A percentile compares a stretch with the other conserved stretches of the same genome.
These are phyloP conservation scores for Bellardia pandia DNA, from an alignment of 2,888 invertebrate species.

Conservation along the genomic window DNA sequence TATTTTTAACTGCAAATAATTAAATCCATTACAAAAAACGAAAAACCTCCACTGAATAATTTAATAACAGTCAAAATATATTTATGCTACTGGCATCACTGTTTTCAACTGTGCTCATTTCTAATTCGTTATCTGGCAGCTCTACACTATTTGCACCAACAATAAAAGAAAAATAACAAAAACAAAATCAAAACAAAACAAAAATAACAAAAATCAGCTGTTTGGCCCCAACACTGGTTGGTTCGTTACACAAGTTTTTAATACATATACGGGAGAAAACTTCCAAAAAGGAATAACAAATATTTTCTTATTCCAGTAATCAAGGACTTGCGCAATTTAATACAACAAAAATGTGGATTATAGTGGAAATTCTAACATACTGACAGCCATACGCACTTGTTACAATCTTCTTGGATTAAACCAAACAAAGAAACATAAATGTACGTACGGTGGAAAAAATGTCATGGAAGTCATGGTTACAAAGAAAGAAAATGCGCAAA, in stretches of 20 bases:
- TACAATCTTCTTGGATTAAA: conserved; percentile 55
- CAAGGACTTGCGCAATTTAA: conserved; percentile 66
- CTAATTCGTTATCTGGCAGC: conserved; percentile 38
- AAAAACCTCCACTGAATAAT: too few relatives aligned
- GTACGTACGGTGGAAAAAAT: conserved; percentile 13
- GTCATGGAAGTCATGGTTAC: conserved; percentile 44
- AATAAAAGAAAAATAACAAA: conserved; percentile 33
- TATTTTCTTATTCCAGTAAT: conserved; percentile 47
- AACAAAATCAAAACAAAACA: conserved; percentile 61
- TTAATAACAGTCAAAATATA: too few relatives aligned
- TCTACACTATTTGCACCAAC: not conserved
- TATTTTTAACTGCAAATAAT: too few relatives aligned
- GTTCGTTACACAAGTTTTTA: not conserved
- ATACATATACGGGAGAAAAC: conserved; percentile 1
- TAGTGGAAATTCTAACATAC: conserved; percentile 48
- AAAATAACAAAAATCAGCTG: conserved; percentile 66
- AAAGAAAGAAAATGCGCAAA: conserved; percentile 66
- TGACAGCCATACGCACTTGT: conserved; percentile 52
- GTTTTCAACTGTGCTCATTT: not conserved
- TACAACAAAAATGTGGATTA: conserved; percentile 53
- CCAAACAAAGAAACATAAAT: not conserved
- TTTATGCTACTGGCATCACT: not conserved
- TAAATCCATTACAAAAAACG: too few relatives aligned
- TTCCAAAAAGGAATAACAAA: conserved; percentile 42
- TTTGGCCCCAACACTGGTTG: conserved; percentile 14